phyloP scores from a whole-genome alignment of 1,140 invertebrate species.

The Rhopalosiphum maidis region DNA sequence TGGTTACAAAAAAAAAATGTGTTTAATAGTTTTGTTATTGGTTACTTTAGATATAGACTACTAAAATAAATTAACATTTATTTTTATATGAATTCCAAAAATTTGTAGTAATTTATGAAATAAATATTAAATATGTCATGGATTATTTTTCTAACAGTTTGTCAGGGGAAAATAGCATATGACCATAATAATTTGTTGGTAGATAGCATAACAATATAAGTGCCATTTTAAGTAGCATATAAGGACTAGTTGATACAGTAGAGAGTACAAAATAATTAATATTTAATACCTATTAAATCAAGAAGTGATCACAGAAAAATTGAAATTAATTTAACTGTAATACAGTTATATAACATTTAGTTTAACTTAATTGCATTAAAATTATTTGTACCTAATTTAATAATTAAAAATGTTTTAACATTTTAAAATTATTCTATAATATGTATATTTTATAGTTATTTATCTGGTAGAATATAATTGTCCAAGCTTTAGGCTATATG shows the following conservation, averaged over 20 bases:
- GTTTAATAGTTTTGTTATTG: not conserved
- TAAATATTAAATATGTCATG: not conserved
- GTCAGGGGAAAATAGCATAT: not conserved
- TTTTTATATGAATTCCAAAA: not conserved
- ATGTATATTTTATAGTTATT: not conserved
- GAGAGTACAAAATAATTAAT: conserved; percentile 34
- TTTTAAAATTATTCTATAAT: not conserved
- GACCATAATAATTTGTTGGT: not conserved
- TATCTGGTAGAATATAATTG: conserved; percentile 7
- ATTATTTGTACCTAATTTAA: conserved; percentile 3
- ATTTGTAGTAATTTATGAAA: not conserved
- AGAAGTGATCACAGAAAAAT: conserved; percentile 42
- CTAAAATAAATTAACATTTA: not conserved
- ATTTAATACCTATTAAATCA: not conserved
- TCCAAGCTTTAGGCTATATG: conserved; percentile 25
- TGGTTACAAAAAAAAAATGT: not conserved
- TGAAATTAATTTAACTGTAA: conserved; percentile 27
- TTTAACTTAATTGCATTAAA: not conserved
- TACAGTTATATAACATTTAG: conserved; percentile 15
- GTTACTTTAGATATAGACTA: not conserved
- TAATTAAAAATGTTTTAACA: not conserved
- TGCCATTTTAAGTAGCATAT: not conserved
- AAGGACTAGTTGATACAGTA: not conserved
- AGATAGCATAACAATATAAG: not conserved
- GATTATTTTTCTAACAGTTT: not conserved